Conservation (phyloP, 1,140 invertebrate species). For the Dufourea novaeangliae region DNA sequence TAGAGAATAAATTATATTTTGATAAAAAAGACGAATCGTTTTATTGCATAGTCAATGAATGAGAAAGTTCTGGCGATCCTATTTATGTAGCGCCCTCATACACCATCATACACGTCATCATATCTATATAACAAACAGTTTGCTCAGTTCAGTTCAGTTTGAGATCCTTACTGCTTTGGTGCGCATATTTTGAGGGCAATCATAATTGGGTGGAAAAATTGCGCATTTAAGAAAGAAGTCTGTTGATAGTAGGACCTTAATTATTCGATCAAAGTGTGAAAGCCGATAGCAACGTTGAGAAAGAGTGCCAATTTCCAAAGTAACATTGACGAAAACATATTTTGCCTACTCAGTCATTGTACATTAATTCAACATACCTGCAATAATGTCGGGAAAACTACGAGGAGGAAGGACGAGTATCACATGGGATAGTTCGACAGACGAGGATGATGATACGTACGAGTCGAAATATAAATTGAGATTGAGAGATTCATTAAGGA, state of each 20-base stretch:
- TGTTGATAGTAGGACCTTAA: background rate
- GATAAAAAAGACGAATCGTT: background rate
- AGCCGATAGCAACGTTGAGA: background rate
- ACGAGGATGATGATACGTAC: conserved; percentile 16
- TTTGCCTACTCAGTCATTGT: background rate
- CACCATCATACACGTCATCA: background rate
- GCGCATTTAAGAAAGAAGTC: background rate
- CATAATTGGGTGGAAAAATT: conserved; percentile 18
- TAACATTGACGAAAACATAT: background rate
- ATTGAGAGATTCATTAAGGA: conserved; percentile 13
- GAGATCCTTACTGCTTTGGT: background rate
- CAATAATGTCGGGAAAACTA: conserved; percentile 22
- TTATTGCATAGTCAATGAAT: background rate
- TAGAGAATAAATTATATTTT: background rate
- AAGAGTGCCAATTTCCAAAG: background rate
- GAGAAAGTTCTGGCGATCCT: background rate
- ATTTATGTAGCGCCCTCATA: conserved; percentile 6
- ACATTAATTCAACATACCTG: background rate
- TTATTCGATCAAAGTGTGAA: background rate
- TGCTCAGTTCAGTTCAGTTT: background rate
- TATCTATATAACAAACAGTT: background rate
- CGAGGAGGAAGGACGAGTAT: background rate
- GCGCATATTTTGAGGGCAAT: background rate
- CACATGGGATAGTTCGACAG: conserved; percentile 22
- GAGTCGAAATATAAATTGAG: conserved; percentile 14